Percentiles rank a stretch among this genome's conserved stretches.
phyloP scores from a whole-genome alignment of 1,140 invertebrate genomes.

The Brachionus plicatilis region DNA sequence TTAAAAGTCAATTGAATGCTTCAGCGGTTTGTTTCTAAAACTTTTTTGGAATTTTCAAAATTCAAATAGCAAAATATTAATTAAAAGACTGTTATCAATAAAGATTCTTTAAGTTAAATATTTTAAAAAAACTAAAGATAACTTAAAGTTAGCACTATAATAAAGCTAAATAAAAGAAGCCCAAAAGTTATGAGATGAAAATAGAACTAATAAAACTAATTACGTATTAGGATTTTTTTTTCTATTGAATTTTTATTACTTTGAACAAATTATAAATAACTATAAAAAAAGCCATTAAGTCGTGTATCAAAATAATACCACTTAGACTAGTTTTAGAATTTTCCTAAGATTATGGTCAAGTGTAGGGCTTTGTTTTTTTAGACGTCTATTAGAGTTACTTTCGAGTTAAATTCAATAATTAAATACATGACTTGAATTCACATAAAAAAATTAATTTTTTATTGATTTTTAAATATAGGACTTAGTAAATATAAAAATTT shows the following conservation, averaged over 20 bases:
- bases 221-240: background rate
- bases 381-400: constrained; percentile 20
- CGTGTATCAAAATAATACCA: constrained; percentile 25
- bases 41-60: background rate
- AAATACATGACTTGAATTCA: constrained; percentile 34
- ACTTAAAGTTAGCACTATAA: background rate
- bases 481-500: background rate
- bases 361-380: constrained; percentile 22
- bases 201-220: constrained; percentile 6
- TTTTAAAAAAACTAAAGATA: background rate
- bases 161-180: background rate
- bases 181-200: background rate
- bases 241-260: background rate
- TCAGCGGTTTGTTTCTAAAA: background rate
- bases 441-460: constrained; percentile 12
- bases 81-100: background rate
- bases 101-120: background rate
- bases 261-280: background rate
- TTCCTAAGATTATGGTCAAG: constrained; percentile 33
- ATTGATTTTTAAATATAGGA: background rate
- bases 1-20: background rate
- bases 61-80: background rate
- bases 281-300: constrained; percentile 22
- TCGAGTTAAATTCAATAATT: background rate
- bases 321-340: constrained; percentile 21